Evolutionary conservation across 30 jellyfish, hydroid and myxozoan genomes (phyloP).

Genomic region (Aurelia coerulea): DNA sequence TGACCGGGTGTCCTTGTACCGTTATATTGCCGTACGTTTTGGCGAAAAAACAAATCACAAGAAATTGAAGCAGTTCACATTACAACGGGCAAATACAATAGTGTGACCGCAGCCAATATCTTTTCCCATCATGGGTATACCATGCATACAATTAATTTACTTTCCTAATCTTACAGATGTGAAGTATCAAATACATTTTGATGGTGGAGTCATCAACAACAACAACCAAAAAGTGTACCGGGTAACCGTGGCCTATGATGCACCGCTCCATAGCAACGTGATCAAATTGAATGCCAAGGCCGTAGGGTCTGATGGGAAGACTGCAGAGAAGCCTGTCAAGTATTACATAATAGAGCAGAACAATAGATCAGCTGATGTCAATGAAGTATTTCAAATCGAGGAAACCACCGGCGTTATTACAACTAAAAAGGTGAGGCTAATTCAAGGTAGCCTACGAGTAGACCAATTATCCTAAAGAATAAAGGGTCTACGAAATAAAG

Average conservation of each 20-base stretch:
- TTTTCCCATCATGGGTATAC: too few relatives aligned
- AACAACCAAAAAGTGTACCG: constrained; percentile 57
- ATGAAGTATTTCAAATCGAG: constrained; percentile 46
- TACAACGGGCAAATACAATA: too few relatives aligned
- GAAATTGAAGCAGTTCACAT: too few relatives aligned
- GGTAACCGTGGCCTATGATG: constrained; percentile 58
- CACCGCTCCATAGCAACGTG: constrained; percentile 67
- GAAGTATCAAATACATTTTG: constrained; percentile 44
- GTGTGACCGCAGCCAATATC: too few relatives aligned
- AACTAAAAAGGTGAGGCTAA: constrained; percentile 43
- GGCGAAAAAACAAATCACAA: too few relatives aligned
- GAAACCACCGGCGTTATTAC: constrained; percentile 53
- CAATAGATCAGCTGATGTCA: constrained; percentile 20
- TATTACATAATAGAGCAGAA: constrained; percentile 59
- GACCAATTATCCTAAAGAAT: too few relatives aligned
- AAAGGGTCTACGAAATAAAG: too few relatives aligned
- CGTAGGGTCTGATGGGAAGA: constrained; percentile 24
- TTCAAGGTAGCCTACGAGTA: too few relatives aligned
- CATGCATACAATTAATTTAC: too few relatives aligned
- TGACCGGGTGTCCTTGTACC: too few relatives aligned
- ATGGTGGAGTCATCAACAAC: constrained; percentile 55
- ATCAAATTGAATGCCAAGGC: constrained; percentile 62
- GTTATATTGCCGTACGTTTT: too few relatives aligned
- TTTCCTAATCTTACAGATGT: background rate
- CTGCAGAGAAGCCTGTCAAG: constrained; percentile 58